phyloP scores from a whole-genome alignment of 1,140 invertebrate genomes.

The Pachypeltis micranthus region DNA sequence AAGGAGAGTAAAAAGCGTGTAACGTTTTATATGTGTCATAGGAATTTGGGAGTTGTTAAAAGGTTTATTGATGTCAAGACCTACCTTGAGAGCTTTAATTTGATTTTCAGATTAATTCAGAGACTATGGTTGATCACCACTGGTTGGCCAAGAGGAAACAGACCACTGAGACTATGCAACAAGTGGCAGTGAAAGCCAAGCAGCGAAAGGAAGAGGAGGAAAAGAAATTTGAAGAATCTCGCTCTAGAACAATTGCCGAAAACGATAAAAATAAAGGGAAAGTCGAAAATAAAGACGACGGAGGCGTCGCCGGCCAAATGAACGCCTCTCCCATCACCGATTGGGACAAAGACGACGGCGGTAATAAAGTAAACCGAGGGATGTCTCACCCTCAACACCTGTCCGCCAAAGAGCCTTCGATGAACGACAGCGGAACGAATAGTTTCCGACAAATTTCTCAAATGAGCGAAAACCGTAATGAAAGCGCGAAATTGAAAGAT shows the following conservation, averaged over 20 bases:
- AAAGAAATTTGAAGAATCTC: constrained; percentile 51
- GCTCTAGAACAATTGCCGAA: constrained; percentile 36
- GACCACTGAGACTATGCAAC: constrained; percentile 52
- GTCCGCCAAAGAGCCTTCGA: constrained; percentile 21
- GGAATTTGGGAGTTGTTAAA: too few species aligned
- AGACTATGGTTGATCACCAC: too few species aligned
- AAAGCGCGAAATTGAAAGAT: background rate
- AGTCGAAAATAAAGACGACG: constrained; percentile 15
- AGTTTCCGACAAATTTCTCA: constrained; percentile 25
- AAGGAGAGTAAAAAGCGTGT: too few species aligned
- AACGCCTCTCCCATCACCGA: constrained; percentile 19
- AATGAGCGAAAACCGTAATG: constrained; percentile 12
- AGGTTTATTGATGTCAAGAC: too few species aligned
- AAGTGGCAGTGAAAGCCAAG: constrained; percentile 59
- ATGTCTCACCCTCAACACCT: background rate
- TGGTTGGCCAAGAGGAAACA: constrained; percentile 56
- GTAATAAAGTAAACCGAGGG: background rate
- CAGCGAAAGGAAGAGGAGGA: constrained; percentile 71
- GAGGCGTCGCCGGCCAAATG: background rate
- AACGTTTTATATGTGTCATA: too few species aligned
- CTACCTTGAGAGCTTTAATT: too few species aligned
- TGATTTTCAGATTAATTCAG: too few species aligned
- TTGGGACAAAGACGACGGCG: constrained; percentile 27
- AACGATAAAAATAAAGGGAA: constrained; percentile 14
- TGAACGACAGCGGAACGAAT: background rate